These are phyloP conservation scores for Sminthurinus signatus DNA, from an alignment of 1,140 invertebrate species.

Conservation along the genomic window DNA sequence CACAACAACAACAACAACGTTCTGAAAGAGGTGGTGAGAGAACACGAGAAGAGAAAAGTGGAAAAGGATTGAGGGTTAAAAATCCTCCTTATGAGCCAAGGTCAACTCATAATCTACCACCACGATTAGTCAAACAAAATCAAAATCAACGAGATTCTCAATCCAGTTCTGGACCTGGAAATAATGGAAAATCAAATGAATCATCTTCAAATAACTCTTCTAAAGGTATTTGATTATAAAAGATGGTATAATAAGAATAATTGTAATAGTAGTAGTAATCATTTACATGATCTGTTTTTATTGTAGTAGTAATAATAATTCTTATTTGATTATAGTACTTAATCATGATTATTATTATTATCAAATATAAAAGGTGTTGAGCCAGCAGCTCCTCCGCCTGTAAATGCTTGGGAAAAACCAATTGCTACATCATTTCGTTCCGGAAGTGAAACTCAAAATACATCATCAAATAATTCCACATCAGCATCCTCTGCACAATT, in stretches of 20 bases:
- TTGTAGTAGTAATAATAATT: too few species aligned
- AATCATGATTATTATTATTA: too few species aligned
- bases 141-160: slow-evolving; percentile 5
- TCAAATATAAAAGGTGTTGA: slow-evolving; percentile 6
- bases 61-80: slow-evolving; percentile 17
- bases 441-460: slow-evolving; percentile 11
- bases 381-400: neutral
- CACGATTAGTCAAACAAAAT: slow-evolving; percentile 20
- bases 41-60: neutral
- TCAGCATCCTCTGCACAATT: neutral
- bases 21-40: neutral
- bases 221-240: too few species aligned
- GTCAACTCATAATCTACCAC: slow-evolving; percentile 15
- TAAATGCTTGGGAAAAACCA: slow-evolving; percentile 28
- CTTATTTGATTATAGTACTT: too few species aligned
- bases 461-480: neutral
- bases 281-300: too few species aligned
- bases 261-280: too few species aligned
- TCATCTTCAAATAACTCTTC: neutral
- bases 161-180: neutral
- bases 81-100: slow-evolving; percentile 32
- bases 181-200: slow-evolving; percentile 8
- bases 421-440: slow-evolving; percentile 15
- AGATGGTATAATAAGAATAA: too few species aligned
- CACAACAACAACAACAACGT: neutral